Percentiles rank a stretch among this genome's conserved stretches.
Conservation (phyloP, 2,888 invertebrate genomes). For the Acronicta alni region DNA sequence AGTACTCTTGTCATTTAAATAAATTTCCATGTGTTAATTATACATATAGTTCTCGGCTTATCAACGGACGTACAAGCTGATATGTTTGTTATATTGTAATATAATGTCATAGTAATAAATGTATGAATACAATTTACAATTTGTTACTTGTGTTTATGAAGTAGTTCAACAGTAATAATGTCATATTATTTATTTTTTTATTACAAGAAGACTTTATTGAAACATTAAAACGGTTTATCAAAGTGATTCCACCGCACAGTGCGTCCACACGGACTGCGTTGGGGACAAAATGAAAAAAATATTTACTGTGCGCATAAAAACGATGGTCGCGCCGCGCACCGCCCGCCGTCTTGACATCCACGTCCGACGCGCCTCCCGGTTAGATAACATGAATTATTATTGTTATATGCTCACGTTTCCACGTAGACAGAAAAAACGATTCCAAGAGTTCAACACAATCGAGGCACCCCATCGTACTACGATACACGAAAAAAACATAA, state of each 20-base stretch:
- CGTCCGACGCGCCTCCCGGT: slow-evolving; percentile 67
- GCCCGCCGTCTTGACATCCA: slow-evolving; percentile 59
- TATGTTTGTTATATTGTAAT: slow-evolving; percentile 31
- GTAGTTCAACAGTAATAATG: slow-evolving; percentile 19
- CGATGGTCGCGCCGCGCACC: slow-evolving; percentile 34
- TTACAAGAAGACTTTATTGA: slow-evolving; percentile 33
- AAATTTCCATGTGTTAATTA: slow-evolving; percentile 11
- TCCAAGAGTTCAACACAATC: slow-evolving; percentile 58
- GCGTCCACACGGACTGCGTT: slow-evolving; percentile 33
- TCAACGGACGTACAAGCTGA: slow-evolving; percentile 45
- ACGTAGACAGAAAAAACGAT: slow-evolving; percentile 57
- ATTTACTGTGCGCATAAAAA: slow-evolving; percentile 73
- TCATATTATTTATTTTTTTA: slow-evolving; percentile 12
- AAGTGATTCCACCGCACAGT: slow-evolving; percentile 43
- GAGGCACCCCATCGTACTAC: slow-evolving; percentile 70
- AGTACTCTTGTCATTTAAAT: background rate
- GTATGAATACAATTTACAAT: slow-evolving; percentile 22
- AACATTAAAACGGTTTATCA: slow-evolving; percentile 41
- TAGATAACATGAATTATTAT: slow-evolving; percentile 77
- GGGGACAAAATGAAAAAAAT: slow-evolving; percentile 60
- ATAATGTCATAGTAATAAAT: slow-evolving; percentile 26
- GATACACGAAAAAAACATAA: slow-evolving; percentile 76
- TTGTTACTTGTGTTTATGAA: slow-evolving; percentile 7
- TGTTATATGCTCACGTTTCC: slow-evolving; percentile 70
- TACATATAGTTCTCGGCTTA: slow-evolving; percentile 24